Conservation (phyloP, 1,140 invertebrate genomes). For the Pseudoatta argentina region DNA sequence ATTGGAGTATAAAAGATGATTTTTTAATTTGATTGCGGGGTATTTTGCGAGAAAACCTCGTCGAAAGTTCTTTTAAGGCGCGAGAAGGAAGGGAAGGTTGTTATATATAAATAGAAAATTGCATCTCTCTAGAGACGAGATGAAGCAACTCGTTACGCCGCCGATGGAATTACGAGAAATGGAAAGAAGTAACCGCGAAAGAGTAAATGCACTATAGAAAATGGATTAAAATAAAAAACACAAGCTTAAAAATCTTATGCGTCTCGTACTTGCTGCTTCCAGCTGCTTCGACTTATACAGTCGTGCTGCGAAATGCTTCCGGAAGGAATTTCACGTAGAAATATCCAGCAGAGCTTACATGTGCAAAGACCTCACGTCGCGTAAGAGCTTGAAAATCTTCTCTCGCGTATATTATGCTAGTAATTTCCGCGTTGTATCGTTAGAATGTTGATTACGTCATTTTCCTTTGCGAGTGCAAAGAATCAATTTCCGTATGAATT, state of each 20-base stretch:
- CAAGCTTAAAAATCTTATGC: constrained; percentile 41
- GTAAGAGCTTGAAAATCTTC: constrained; percentile 10
- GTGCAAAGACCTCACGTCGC: background rate
- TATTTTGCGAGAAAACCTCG: constrained; percentile 42
- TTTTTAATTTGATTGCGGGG: constrained; percentile 33
- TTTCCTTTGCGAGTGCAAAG: background rate
- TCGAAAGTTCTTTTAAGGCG: constrained; percentile 31
- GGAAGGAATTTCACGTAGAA: constrained; percentile 1
- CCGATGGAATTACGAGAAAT: constrained; percentile 41
- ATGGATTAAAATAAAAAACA: constrained; percentile 22
- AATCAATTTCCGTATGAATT: constrained; percentile 8
- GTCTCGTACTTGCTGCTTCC: constrained; percentile 11
- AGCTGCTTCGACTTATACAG: background rate
- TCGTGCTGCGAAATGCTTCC: background rate
- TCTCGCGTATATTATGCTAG: background rate
- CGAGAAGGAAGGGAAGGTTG: constrained; percentile 1
- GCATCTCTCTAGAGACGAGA: constrained; percentile 28
- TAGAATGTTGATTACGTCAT: background rate
- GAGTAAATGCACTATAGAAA: constrained; percentile 40
- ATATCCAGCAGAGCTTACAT: background rate
- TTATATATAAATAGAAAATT: constrained; percentile 57
- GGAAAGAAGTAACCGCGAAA: constrained; percentile 51
- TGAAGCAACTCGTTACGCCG: constrained; percentile 58
- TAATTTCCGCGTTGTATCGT: background rate
- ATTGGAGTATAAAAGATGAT: background rate